These are phyloP conservation scores for Olivierus martensii DNA, from an alignment of 1,140 invertebrate genomes.

Conservation along the genomic window DNA sequence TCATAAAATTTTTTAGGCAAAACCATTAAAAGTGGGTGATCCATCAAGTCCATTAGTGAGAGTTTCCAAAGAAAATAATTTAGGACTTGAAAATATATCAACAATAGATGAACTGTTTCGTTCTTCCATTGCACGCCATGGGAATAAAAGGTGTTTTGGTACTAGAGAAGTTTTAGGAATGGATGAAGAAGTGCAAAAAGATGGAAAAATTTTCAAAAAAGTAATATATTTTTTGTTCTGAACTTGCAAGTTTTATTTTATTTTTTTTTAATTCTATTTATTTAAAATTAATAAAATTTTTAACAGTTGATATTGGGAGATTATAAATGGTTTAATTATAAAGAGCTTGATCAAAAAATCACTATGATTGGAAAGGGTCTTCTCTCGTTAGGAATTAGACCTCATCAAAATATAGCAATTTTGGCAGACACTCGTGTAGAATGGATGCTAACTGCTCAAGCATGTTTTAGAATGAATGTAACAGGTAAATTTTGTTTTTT, in stretches of 20 bases:
- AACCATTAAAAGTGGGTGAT: neutral
- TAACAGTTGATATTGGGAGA: conserved; percentile 72
- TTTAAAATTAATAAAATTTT: conserved; percentile 11
- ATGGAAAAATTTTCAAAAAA: conserved; percentile 93
- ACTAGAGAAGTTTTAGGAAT: conserved; percentile 80
- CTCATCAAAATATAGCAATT: conserved; percentile 64
- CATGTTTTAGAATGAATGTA: conserved; percentile 11
- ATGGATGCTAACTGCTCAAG: conserved; percentile 89
- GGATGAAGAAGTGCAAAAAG: conserved; percentile 83
- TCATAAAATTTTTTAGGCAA: neutral
- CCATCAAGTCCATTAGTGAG: neutral
- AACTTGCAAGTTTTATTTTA: neutral
- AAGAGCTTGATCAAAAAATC: conserved; percentile 58
- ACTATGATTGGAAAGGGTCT: conserved; percentile 64
- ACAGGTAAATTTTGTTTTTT: conserved; percentile 6
- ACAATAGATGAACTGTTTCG: conserved; percentile 78
- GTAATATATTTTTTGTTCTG: conserved; percentile 22
- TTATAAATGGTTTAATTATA: conserved; percentile 80
- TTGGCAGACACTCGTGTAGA: conserved; percentile 94
- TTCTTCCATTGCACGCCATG: conserved; percentile 55
- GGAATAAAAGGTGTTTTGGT: conserved; percentile 63
- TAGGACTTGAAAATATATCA: neutral
- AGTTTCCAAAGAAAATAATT: too few relatives aligned
- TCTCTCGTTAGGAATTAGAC: conserved; percentile 42
- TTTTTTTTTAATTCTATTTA: conserved; percentile 26